Conservation (phyloP, 1,140 invertebrate species). For the Periplaneta americana region DNA sequence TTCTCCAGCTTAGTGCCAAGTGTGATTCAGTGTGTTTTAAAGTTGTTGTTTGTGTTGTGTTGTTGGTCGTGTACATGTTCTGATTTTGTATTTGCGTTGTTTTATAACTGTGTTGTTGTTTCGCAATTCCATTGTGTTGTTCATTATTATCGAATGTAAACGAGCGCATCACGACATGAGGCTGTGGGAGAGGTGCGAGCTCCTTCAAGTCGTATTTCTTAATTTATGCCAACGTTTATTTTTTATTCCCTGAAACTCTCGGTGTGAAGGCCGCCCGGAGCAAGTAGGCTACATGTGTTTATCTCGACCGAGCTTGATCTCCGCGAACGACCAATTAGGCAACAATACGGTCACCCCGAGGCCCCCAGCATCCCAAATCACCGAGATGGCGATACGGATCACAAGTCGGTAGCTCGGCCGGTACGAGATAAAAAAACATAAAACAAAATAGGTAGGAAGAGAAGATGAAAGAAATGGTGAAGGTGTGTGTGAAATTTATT, state of each 20-base stretch:
- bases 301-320: background rate
- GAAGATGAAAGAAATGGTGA: background rate
- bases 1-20: too few relatives aligned
- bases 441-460: background rate
- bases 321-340: background rate
- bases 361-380: background rate
- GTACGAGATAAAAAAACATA: background rate
- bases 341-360: background rate
- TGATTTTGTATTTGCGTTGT: too few relatives aligned
- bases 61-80: too few relatives aligned
- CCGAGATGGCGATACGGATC: background rate
- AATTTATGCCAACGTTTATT: background rate
- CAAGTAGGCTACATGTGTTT: background rate
- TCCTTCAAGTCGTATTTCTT: background rate
- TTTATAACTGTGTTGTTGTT: too few relatives aligned
- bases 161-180: too few relatives aligned
- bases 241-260: background rate
- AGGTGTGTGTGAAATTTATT: conserved; percentile 22
- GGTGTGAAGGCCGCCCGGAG: background rate
- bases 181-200: too few relatives aligned
- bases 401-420: background rate
- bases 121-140: too few relatives aligned
- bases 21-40: too few relatives aligned
- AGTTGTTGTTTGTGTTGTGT: too few relatives aligned
- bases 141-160: too few relatives aligned